Conservation (phyloP, 2,888 invertebrate species). For the Oasisia sp. region DNA sequence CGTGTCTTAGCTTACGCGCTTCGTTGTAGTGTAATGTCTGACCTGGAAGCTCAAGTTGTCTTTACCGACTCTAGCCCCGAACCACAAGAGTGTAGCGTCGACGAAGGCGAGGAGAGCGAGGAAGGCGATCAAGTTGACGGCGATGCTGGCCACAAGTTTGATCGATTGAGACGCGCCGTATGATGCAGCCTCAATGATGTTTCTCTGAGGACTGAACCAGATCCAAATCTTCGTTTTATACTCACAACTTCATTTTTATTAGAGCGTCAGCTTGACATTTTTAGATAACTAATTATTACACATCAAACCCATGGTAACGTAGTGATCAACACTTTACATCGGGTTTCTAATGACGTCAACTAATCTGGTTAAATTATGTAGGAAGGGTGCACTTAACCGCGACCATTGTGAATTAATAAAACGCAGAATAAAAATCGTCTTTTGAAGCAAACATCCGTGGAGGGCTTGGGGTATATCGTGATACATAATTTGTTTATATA, state of each 20-base stretch:
- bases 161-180: slow-evolving; percentile 87
- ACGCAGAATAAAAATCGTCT: too few species aligned
- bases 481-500: too few species aligned
- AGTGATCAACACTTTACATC: background rate
- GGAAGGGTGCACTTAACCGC: too few species aligned
- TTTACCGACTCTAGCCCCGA: slow-evolving; percentile 76
- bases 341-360: background rate
- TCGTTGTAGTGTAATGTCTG: background rate
- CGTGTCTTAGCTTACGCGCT: too few species aligned
- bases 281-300: too few species aligned
- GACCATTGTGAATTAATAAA: background rate
- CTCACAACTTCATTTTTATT: background rate
- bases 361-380: too few species aligned
- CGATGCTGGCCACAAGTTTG: slow-evolving; percentile 83
- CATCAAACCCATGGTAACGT: too few species aligned
- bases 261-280: background rate
- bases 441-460: too few species aligned
- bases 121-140: slow-evolving; percentile 92
- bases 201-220: slow-evolving; percentile 77
- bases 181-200: slow-evolving; percentile 89
- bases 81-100: slow-evolving; percentile 76
- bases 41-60: slow-evolving; percentile 45
- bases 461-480: too few species aligned
- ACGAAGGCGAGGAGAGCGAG: slow-evolving; percentile 87
- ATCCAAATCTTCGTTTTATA: background rate